Evolutionary conservation across 30 jellyfish, hydroid and myxozoan species (phyloP).

Genomic region (Aurelia sp.): DNA sequence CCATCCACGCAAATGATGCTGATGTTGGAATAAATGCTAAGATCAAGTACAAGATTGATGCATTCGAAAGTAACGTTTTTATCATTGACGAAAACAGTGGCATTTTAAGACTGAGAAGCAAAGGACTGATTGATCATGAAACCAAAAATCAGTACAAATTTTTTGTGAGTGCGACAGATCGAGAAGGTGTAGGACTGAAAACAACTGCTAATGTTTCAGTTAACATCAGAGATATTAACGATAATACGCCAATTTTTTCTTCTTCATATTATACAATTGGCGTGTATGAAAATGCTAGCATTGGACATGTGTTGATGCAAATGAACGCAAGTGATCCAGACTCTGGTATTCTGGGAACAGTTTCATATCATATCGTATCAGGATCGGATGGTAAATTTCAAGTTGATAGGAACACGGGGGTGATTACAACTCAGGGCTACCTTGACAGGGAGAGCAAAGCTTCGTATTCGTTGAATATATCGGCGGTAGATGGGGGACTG

Average conservation of each 20-base stretch:
- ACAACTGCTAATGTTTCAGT: slow-evolving; percentile 41
- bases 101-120: background rate
- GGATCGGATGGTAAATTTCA: slow-evolving; percentile 72
- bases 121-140: slow-evolving; percentile 69
- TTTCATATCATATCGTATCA: slow-evolving; percentile 60
- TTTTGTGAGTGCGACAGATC: slow-evolving; percentile 43
- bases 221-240: slow-evolving; percentile 64
- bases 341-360: slow-evolving; percentile 61
- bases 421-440: slow-evolving; percentile 25
- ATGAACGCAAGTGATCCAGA: slow-evolving; percentile 83
- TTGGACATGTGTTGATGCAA: slow-evolving; percentile 43
- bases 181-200: slow-evolving; percentile 2
- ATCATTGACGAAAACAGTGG: slow-evolving; percentile 73
- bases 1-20: slow-evolving; percentile 59
- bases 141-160: slow-evolving; percentile 14
- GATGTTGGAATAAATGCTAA: slow-evolving; percentile 55
- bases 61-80: slow-evolving; percentile 37
- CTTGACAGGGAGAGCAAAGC: slow-evolving; percentile 68
- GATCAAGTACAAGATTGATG: slow-evolving; percentile 24
- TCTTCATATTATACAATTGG: slow-evolving; percentile 21
- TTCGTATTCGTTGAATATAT: slow-evolving; percentile 38
- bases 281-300: slow-evolving; percentile 50
- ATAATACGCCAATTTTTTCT: slow-evolving; percentile 55
- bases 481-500: slow-evolving; percentile 80
- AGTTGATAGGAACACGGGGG: slow-evolving; percentile 75